Evolutionary conservation across 2,888 invertebrate species (phyloP).

Genomic region (Limnephilus marmoratus): DNA sequence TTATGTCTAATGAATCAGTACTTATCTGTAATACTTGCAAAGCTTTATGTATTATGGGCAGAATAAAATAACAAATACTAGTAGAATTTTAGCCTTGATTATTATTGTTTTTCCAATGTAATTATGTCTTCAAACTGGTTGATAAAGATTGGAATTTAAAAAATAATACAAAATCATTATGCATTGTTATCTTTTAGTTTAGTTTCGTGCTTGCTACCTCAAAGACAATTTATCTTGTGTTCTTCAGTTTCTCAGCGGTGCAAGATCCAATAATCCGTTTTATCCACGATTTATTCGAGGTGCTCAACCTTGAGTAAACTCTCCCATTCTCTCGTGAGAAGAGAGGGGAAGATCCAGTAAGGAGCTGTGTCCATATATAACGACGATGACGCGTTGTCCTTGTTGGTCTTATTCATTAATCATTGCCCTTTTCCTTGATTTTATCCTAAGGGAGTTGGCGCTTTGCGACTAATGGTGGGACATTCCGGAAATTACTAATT

Average conservation of each 20-base stretch:
- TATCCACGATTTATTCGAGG: background rate
- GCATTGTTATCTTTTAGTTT: background rate
- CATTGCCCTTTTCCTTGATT: constrained; percentile 4
- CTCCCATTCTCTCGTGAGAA: background rate
- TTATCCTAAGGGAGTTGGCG: background rate
- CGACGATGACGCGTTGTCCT: constrained; percentile 6
- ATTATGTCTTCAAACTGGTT: background rate
- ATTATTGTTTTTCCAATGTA: background rate
- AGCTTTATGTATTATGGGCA: background rate
- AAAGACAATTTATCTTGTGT: background rate
- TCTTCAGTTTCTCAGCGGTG: background rate
- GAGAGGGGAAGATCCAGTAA: background rate
- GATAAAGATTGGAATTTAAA: background rate
- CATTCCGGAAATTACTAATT: constrained; percentile 38
- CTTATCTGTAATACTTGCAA: background rate
- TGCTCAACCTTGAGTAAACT: background rate
- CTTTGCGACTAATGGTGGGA: background rate
- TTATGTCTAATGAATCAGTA: constrained; percentile 5
- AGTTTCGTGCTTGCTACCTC: background rate
- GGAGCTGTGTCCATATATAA: background rate
- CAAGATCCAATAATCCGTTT: background rate
- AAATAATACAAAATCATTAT: background rate
- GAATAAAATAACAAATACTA: background rate
- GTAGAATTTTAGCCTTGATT: background rate
- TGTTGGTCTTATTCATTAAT: background rate